A percentile compares a stretch with the other conserved stretches of the same genome.
Evolutionary conservation across 2,888 invertebrate genomes (phyloP).

Genomic region (Apamea monoglypha): DNA sequence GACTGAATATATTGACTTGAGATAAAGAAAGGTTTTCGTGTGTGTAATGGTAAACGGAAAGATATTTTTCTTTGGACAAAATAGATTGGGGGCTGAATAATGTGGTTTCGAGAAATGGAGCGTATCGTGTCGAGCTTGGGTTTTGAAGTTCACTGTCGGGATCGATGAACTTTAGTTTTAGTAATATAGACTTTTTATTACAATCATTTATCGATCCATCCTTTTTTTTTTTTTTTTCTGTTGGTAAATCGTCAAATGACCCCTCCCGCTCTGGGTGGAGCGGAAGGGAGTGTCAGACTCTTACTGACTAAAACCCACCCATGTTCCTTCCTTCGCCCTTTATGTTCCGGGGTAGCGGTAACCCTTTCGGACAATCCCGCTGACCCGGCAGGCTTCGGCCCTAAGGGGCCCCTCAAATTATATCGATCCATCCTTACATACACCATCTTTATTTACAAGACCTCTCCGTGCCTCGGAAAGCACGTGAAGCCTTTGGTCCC

Average conservation of each 20-base stretch:
- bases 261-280: too few species aligned
- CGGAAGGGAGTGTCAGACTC: too few species aligned
- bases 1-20: constrained; percentile 52
- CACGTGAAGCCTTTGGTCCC: neutral
- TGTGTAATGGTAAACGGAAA: constrained; percentile 20
- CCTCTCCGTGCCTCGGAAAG: neutral
- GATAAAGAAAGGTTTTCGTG: constrained; percentile 27
- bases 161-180: constrained; percentile 1
- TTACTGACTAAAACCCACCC: too few species aligned
- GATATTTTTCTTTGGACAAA: constrained; percentile 44
- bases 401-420: too few species aligned
- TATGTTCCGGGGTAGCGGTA: too few species aligned
- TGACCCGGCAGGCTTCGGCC: too few species aligned
- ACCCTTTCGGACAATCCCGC: too few species aligned
- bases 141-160: constrained; percentile 3
- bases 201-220: too few species aligned
- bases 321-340: too few species aligned
- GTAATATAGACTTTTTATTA: neutral
- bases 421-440: too few species aligned
- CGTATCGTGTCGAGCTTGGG: constrained; percentile 7
- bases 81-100: constrained; percentile 29
- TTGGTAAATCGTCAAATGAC: too few species aligned
- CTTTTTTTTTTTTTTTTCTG: too few species aligned
- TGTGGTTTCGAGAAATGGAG: constrained; percentile 13
- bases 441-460: neutral